phyloP scores from a whole-genome alignment of 2,888 invertebrate species.

The Amblyteles armatorius region DNA sequence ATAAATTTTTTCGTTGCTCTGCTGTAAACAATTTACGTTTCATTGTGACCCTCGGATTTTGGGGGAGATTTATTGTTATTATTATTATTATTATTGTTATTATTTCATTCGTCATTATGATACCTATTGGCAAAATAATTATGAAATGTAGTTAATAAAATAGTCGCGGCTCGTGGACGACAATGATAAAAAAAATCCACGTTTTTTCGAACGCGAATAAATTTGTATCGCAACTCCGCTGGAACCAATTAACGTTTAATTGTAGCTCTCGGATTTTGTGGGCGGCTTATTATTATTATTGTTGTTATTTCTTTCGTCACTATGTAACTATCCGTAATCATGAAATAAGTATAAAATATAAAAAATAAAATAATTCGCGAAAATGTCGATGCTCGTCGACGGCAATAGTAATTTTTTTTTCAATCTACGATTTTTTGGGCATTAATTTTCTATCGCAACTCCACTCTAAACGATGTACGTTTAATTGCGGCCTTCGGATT shows the following conservation, averaged over 20 bases:
- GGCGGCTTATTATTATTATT: conserved; percentile 47
- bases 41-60: not conserved
- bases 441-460: not conserved
- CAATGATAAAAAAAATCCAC: not conserved
- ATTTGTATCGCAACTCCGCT: not conserved
- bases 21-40: not conserved
- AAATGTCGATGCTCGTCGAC: too few species aligned
- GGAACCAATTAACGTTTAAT: not conserved
- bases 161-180: not conserved
- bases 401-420: too few species aligned
- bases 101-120: conserved; percentile 24
- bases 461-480: not conserved
- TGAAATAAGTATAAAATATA: too few species aligned
- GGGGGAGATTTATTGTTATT: conserved; percentile 45
- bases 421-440: not conserved
- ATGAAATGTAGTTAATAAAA: too few species aligned
- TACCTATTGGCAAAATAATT: not conserved
- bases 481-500: not conserved
- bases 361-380: too few species aligned
- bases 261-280: not conserved
- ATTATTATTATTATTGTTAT: conserved; percentile 9
- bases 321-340: conserved; percentile 19
- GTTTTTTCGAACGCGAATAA: not conserved
- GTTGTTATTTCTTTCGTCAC: not conserved
- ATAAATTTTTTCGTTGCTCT: not conserved